Conservation (phyloP, 2,888 invertebrate species). For the Ecdyonurus torrentis region DNA sequence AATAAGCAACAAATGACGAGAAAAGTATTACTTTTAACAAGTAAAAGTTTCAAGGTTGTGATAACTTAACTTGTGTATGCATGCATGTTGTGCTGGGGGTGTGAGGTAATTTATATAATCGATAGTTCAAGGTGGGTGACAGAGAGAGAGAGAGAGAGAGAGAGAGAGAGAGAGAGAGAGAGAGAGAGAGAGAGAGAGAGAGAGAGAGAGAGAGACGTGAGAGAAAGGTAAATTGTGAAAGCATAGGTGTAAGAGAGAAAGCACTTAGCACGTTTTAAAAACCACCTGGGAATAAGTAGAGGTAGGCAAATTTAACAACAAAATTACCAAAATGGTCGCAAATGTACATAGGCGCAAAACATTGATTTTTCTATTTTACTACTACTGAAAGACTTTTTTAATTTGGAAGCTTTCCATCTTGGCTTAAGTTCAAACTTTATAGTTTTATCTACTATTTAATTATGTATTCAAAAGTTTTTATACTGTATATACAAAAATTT, state of each 20-base stretch:
- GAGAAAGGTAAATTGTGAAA: not conserved
- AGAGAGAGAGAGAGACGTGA: not conserved
- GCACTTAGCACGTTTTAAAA: too few species aligned
- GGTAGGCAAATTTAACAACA: not conserved
- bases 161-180: not conserved
- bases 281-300: too few species aligned
- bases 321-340: not conserved
- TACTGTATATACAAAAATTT: too few species aligned
- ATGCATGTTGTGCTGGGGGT: too few species aligned
- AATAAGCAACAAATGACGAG: too few species aligned
- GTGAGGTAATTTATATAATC: not conserved
- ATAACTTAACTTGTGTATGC: too few species aligned
- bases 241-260: not conserved
- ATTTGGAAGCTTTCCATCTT: not conserved
- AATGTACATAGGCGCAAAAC: not conserved
- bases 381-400: not conserved
- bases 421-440: not conserved
- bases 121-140: not conserved
- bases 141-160: conserved; percentile 1
- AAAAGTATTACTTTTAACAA: too few species aligned
- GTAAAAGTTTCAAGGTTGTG: too few species aligned
- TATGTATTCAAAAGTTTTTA: too few species aligned
- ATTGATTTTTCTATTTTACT: not conserved
- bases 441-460: not conserved
- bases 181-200: conserved; percentile 1